These are phyloP conservation scores for Halcyon senegalensis DNA, from an alignment of 2,113 vertebrate genomes.

Conservation along the genomic window DNA sequence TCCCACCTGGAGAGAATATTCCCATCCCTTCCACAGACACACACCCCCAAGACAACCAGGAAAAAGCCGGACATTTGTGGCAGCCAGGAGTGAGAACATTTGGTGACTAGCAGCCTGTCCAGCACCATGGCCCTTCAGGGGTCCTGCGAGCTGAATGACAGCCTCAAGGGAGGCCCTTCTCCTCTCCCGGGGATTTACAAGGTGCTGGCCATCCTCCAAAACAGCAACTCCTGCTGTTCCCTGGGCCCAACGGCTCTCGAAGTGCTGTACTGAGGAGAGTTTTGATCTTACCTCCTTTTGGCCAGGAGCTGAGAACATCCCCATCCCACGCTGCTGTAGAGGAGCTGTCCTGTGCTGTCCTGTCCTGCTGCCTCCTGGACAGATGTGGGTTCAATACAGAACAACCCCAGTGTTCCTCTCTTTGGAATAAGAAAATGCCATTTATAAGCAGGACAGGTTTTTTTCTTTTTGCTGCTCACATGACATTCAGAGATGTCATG, in stretches of 20 bases:
- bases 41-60: neutral
- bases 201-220: neutral
- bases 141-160: neutral
- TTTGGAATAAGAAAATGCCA: neutral
- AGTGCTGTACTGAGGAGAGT: neutral
- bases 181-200: neutral
- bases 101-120: neutral
- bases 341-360: neutral
- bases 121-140: neutral
- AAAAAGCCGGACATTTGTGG: too few species aligned
- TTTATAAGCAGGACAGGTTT: too few species aligned
- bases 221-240: neutral
- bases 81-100: neutral
- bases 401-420: too few species aligned
- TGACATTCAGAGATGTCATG: fast-evolving
- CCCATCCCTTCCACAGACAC: neutral
- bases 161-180: neutral
- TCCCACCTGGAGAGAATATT: too few species aligned
- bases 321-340: fast-evolving
- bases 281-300: neutral
- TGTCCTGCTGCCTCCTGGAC: neutral
- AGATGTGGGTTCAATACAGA: neutral
- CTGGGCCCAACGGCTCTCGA: fast-evolving
- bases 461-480: neutral
- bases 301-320: neutral